Conservation (phyloP, 1,140 invertebrate species). For the Pogonomyrmex californicus region DNA sequence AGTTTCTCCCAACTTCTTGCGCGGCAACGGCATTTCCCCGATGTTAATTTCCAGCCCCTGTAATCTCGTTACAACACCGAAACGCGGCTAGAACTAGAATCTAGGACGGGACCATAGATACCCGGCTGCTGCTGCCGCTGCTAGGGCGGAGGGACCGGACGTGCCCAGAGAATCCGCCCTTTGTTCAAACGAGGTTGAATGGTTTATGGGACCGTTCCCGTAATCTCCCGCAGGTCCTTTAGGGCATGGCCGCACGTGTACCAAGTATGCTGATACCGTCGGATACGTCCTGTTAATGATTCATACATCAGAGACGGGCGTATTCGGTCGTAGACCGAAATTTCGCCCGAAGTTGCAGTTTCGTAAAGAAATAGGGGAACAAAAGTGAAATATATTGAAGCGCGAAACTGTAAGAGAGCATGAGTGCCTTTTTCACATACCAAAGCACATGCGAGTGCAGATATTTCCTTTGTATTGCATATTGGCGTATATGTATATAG, state of each 20-base stretch:
- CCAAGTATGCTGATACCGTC: constrained; percentile 8
- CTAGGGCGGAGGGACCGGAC: constrained; percentile 27
- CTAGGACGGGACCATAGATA: constrained; percentile 43
- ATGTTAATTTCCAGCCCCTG: constrained; percentile 43
- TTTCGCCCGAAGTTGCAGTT: not conserved
- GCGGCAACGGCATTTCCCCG: constrained; percentile 28
- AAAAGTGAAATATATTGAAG: not conserved
- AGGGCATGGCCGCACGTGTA: not conserved
- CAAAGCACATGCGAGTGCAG: not conserved
- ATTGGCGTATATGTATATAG: not conserved
- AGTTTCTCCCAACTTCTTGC: constrained; percentile 34
- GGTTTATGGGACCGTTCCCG: constrained; percentile 41
- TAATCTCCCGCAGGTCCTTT: constrained; percentile 35
- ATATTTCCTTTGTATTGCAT: constrained; percentile 15
- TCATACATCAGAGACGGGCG: not conserved
- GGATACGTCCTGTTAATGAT: constrained; percentile 45
- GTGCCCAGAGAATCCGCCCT: constrained; percentile 39
- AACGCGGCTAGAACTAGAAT: constrained; percentile 50
- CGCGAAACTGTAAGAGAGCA: not conserved
- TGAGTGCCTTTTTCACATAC: not conserved
- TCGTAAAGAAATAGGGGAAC: not conserved
- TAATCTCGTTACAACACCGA: constrained; percentile 52
- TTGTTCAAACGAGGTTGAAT: constrained; percentile 54
- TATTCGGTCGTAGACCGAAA: not conserved
- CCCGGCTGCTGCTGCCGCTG: not conserved